A percentile compares a stretch with the other conserved stretches of the same genome.
Conservation (phyloP, 1,140 invertebrate species). For the Phortica variegata region DNA sequence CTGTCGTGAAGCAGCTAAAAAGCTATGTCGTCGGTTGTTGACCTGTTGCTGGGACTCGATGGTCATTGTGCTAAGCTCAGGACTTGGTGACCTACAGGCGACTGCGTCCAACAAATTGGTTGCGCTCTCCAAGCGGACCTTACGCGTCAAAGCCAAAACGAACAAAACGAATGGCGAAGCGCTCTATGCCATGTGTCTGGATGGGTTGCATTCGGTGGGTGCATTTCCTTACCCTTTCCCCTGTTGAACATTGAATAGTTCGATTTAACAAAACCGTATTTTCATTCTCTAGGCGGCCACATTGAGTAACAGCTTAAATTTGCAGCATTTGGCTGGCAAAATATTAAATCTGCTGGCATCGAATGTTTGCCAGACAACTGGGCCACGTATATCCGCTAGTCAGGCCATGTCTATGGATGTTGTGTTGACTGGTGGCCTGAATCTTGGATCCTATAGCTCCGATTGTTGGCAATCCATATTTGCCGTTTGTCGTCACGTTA, state of each 20-base stretch:
- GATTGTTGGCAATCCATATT: slow-evolving; percentile 95
- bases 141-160: slow-evolving; percentile 59
- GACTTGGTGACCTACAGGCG: slow-evolving; percentile 66
- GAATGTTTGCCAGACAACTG: slow-evolving; percentile 59
- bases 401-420: slow-evolving; percentile 91
- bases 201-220: slow-evolving; percentile 82
- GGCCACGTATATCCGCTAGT: slow-evolving; percentile 74
- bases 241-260: background rate
- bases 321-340: slow-evolving; percentile 68
- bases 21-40: slow-evolving; percentile 68
- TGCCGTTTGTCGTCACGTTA: slow-evolving; percentile 85
- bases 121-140: slow-evolving; percentile 61
- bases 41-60: slow-evolving; percentile 90
- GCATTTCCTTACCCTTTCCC: no score
- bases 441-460: slow-evolving; percentile 84
- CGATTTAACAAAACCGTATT: background rate
- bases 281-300: slow-evolving; percentile 64
- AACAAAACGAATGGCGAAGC: slow-evolving; percentile 66
- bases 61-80: slow-evolving; percentile 80
- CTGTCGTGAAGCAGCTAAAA: slow-evolving; percentile 67
- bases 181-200: slow-evolving; percentile 81
- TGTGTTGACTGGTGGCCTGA: slow-evolving; percentile 71
- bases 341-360: slow-evolving; percentile 53
- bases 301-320: slow-evolving; percentile 70
- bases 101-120: slow-evolving; percentile 60